Percentiles rank a stretch among this genome's conserved stretches.
These are phyloP conservation scores for Chrysaora quinquecirrha DNA, from an alignment of 30 jellyfish, hydroid and myxozoan species.

Conservation along the genomic window DNA sequence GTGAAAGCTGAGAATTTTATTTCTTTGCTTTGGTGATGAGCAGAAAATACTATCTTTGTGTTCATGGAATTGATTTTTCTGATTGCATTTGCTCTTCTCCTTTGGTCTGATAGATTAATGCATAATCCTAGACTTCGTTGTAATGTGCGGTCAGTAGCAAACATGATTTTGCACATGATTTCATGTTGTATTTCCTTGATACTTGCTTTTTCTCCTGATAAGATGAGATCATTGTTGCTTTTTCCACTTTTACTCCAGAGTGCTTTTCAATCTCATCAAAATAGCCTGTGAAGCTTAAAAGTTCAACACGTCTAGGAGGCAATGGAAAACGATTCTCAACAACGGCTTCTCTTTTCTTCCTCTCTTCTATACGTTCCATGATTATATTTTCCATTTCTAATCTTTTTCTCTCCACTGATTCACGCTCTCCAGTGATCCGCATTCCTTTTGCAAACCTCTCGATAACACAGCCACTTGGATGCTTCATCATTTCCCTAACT, in stretches of 20 bases:
- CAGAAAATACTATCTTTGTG: background rate
- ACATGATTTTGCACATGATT: background rate
- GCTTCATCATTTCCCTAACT: background rate
- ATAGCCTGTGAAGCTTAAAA: background rate
- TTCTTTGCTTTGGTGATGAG: background rate
- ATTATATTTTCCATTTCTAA: background rate
- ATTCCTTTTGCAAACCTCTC: background rate
- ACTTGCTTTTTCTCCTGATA: background rate
- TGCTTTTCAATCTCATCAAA: background rate
- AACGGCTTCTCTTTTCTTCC: background rate
- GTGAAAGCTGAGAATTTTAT: background rate
- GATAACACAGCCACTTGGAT: background rate
- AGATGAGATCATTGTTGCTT: background rate
- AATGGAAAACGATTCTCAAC: background rate
- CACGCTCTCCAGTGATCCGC: background rate
- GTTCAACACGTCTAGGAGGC: background rate
- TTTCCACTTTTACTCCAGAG: background rate
- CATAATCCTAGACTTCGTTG: background rate
- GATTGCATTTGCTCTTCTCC: background rate
- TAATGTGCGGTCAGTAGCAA: background rate
- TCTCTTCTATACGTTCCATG: background rate
- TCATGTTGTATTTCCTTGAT: background rate
- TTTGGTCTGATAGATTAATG: background rate
- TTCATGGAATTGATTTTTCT: background rate
- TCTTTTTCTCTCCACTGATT: background rate